phyloP scores from a whole-genome alignment of 1,140 invertebrate species.

The Polypedilum vanderplanki region DNA sequence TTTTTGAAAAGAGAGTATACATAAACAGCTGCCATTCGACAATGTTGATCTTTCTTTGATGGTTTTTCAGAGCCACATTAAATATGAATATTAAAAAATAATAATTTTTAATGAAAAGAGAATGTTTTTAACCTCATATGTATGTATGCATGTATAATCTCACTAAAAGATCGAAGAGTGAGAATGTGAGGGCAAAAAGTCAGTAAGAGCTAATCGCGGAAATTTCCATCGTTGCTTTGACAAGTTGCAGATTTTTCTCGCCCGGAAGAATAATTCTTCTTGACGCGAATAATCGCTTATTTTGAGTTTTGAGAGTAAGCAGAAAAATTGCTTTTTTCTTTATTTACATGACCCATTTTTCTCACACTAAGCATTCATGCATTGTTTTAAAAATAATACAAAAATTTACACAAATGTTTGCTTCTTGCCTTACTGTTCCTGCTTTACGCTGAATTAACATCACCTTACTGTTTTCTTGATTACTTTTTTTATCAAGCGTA shows the following conservation, averaged over 20 bases:
- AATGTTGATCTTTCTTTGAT: constrained; percentile 13
- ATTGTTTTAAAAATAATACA: background rate
- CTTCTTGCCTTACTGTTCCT: too few relatives aligned
- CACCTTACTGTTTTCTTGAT: too few relatives aligned
- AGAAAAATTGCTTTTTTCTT: background rate
- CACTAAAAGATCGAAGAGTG: too few relatives aligned
- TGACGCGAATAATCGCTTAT: background rate
- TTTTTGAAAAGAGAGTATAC: background rate
- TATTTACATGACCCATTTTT: background rate
- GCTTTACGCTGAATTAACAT: too few relatives aligned
- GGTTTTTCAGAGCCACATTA: background rate
- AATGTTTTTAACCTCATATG: background rate
- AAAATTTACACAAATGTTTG: too few relatives aligned
- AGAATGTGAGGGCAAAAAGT: background rate
- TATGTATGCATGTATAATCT: background rate
- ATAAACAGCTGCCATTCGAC: background rate
- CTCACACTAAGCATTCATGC: background rate
- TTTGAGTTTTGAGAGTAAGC: background rate
- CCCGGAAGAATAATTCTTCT: background rate
- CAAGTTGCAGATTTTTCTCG: constrained; percentile 5
- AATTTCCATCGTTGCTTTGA: constrained; percentile 1
- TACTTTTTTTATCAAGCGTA: too few relatives aligned
- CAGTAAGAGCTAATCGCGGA: background rate
- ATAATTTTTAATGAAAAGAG: background rate
- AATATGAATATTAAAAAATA: background rate